These are phyloP conservation scores for Drosophila sechellia DNA, from an alignment of 1,140 invertebrate genomes.

Conservation along the genomic window DNA sequence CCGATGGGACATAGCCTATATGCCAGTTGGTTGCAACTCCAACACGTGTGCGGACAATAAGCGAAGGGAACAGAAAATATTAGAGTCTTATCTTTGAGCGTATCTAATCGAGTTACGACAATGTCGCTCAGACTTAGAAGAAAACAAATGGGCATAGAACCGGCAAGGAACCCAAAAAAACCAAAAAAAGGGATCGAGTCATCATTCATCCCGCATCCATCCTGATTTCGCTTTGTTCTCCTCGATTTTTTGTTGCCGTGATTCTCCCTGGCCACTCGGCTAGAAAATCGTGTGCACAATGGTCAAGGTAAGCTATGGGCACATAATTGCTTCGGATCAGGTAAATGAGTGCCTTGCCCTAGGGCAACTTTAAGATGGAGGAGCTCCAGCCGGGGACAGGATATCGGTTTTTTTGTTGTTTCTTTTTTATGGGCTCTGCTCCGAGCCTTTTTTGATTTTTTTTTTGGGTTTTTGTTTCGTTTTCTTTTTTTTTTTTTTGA, in stretches of 20 bases:
- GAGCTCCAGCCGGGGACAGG: constrained; percentile 51
- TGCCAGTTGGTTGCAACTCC: constrained; percentile 19
- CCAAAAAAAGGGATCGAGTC: constrained; percentile 58
- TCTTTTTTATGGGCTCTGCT: constrained; percentile 33
- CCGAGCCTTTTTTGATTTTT: constrained; percentile 11
- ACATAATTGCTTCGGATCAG: constrained; percentile 75
- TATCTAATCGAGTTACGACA: constrained; percentile 81
- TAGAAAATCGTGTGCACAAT: constrained; percentile 70
- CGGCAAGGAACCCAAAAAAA: constrained; percentile 17
- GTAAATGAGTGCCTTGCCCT: constrained; percentile 72
- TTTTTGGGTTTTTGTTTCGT: constrained; percentile 6
- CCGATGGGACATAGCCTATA: constrained; percentile 28
- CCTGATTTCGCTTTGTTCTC: constrained; percentile 18
- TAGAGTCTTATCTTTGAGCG: constrained; percentile 73
- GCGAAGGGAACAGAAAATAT: constrained; percentile 69
- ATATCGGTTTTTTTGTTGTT: constrained; percentile 57
- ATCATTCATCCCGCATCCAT: constrained; percentile 53
- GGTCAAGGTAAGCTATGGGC: constrained; percentile 59
- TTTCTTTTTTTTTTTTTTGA: not conserved
- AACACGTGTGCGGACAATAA: constrained; percentile 83
- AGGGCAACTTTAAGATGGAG: constrained; percentile 58
- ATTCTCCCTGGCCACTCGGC: constrained; percentile 43
- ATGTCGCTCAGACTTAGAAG: constrained; percentile 67
- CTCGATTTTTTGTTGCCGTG: not conserved
- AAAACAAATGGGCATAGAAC: constrained; percentile 17